Conservation (phyloP, 2,797 vertebrate genomes). For the Phrynocephalus vlangalii region DNA sequence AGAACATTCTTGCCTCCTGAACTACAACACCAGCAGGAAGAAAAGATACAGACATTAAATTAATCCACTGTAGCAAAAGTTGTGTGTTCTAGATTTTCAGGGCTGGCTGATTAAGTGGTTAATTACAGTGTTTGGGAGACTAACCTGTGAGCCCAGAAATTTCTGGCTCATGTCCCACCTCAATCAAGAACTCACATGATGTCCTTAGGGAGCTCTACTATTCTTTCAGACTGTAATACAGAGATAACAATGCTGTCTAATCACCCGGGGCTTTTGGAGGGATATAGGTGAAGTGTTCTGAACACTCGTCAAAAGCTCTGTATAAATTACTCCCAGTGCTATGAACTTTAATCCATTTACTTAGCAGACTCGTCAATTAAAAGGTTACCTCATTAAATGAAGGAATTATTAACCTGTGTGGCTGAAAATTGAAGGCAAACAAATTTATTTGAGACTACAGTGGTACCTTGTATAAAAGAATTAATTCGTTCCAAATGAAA, state of each 20-base stretch:
- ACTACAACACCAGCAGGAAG: neutral
- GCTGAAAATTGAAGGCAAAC: neutral
- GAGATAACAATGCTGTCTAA: neutral
- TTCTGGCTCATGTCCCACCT: neutral
- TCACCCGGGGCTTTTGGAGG: neutral
- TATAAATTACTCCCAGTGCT: neutral
- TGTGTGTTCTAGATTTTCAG: conserved; percentile 50
- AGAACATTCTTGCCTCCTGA: conserved; percentile 53
- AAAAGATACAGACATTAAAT: conserved; percentile 61
- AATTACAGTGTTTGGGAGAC: neutral
- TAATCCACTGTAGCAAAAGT: conserved; percentile 63
- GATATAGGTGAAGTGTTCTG: neutral
- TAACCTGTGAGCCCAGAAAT: neutral
- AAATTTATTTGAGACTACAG: neutral
- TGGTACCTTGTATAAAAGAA: no score
- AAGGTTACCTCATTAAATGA: neutral
- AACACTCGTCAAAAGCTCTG: neutral
- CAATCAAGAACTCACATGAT: neutral
- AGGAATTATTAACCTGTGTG: neutral
- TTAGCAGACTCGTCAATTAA: neutral
- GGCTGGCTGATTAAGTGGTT: neutral
- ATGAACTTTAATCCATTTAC: neutral
- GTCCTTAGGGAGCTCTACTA: neutral
- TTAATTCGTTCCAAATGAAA: no score
- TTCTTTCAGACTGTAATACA: neutral